Percentiles rank a stretch among this genome's conserved stretches.
phyloP scores from a whole-genome alignment of 2,113 vertebrate genomes.

The Ptilonorhynchus violaceus region DNA sequence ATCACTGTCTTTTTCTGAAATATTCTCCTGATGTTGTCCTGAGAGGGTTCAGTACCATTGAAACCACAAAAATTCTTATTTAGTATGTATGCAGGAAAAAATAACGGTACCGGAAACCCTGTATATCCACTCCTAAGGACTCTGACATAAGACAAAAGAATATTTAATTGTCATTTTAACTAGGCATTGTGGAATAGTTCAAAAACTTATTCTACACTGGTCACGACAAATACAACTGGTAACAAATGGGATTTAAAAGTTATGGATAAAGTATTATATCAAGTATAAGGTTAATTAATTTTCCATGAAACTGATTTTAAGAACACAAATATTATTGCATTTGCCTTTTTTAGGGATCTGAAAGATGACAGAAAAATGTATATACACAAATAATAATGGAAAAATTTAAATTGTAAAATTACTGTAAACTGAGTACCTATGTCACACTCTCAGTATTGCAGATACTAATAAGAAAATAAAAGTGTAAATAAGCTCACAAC shows the following conservation, averaged over 20 bases:
- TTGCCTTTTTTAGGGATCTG: not conserved
- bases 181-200: not conserved
- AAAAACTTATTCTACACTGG: not conserved
- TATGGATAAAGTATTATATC: not conserved
- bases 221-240: not conserved
- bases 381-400: not conserved
- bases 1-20: not conserved
- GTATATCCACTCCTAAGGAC: not conserved
- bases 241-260: not conserved
- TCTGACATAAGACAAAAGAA: not conserved
- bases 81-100: not conserved
- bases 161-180: not conserved
- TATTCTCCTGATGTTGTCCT: not conserved
- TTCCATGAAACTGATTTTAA: not conserved
- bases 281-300: not conserved
- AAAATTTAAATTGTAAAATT: not conserved
- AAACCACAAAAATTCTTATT: not conserved
- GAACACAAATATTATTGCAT: not conserved
- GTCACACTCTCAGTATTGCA: not conserved
- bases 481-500: not conserved
- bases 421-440: not conserved
- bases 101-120: not conserved
- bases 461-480: constrained; percentile 8
- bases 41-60: not conserved
- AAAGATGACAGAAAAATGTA: not conserved